Evolutionary conservation across 2,797 vertebrate genomes (phyloP), one percentile per base, ranked within the genome.

Genomic region (Cynopterus sphinx): DNA sequence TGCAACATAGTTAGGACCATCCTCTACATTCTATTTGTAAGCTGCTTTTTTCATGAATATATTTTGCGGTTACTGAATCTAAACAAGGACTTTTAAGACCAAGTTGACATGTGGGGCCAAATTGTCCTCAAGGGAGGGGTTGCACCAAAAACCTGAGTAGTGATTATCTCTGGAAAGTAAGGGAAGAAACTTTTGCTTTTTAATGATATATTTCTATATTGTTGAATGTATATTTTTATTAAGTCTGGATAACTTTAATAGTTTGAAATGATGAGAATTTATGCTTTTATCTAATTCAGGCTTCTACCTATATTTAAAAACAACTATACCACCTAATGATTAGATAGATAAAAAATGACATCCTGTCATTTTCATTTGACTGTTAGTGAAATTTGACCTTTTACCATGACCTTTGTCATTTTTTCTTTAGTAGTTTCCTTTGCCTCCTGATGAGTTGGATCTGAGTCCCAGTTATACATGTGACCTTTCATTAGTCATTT

Each of bases 261-360:
- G 39, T 77, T 95, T 89, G 65, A 85, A 53, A 61, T 82, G 88
- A 53, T 22, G 51, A 41, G 85, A 87, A 77, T 74, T 95, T 83
- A 55, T 77, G 61, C 41, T 51, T 91, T 22, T 73, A 0, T 39
- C 41, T 78, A 84, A 67, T 92, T 21, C 43, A 94, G 36, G 22
- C 19, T 67, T 92, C 0, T 74, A 83, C 84, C 57, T 87, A 75
- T 10, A n/a, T 95, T 85, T 85, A n/a, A 81, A 81, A 81, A 31
- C 26, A 73, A 70, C 26, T 31, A 6, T 22, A 65, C 24, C 4
- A 39, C 3, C 19, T 84, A 88, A 15, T 83, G 70, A 87, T 70
- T 65, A 71, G 33, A 39, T 16, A n/a, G 13, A 49, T 49, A 55
- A 86, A 73, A 91, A 89, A 67, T 65, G n/a, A 4, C 17, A 75